Base-by-base conservation (phyloP, 2,797 vertebrate genomes). In the Poeciliopsis infans region DNA sequence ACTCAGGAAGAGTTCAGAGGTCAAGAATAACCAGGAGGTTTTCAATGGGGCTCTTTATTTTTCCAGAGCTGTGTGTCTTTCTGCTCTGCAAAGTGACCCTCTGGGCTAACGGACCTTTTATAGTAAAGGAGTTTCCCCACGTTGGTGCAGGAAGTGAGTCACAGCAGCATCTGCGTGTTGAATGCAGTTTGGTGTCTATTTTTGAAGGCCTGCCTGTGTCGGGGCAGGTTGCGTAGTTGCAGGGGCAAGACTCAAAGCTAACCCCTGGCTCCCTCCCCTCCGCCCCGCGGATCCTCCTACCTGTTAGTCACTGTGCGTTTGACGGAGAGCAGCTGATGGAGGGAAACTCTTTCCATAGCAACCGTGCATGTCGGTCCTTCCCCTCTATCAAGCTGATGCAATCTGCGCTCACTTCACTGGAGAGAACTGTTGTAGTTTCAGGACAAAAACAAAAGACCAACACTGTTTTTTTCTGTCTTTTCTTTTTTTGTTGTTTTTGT, bases 331-430 rank as follows among this genome's bases (percentile, higher is more conserved):
- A 90, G 92, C 92, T 91, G 93, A 94, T 92, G 88, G 84, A 94
- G 94, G 93, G 93, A 94, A 94, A 94, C 93, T 91, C 94, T 94
- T 95, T 95, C 92, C 94, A 93, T 93, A 89, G 93, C 88, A 93
- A 94, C 92, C 77, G 75, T 79, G 78, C 86, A 57, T 76, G 87
- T 83, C 83, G 7, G 46, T 83, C 85, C 83, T 76, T 82, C 69
- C 88, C 51, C 83, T 39, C 81, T 78, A 81, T 68, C 76, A 76
- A 59, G 73, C 90, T 88, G 79, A 90, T 87, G 91, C 75, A 84
- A 86, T 90, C 82, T 75, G 59, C 39, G 66, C 82, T 78, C 79
- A 79, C 81, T 76, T 84, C 72, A 75, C n/a, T 45, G 55, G 72
- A 51, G 78, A 84, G 71, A 78, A 80, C 36, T 79, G 72, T 78